Conservation (phyloP, 1,140 invertebrate genomes). For the Anthonomus grandis region DNA sequence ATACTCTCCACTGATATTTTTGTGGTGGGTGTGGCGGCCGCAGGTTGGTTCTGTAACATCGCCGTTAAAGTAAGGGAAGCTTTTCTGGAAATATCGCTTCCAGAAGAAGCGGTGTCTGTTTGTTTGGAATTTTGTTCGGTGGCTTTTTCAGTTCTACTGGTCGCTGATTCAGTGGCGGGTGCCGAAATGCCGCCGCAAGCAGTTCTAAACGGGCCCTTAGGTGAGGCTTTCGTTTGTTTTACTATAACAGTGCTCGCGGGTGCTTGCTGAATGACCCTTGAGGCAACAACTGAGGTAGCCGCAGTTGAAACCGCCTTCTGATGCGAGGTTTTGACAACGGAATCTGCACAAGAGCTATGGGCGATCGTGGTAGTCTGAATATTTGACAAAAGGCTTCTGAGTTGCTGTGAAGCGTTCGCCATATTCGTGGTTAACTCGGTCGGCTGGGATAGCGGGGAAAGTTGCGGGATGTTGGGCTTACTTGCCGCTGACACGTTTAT, state of each 20-base stretch:
- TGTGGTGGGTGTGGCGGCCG: conserved; percentile 42
- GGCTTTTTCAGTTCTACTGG: conserved; percentile 32
- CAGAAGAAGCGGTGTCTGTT: conserved; percentile 1
- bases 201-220: conserved; percentile 1
- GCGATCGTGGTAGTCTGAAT: conserved; percentile 49
- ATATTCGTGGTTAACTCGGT: conserved; percentile 67
- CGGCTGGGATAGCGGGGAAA: conserved; percentile 67
- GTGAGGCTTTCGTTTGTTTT: conserved; percentile 31
- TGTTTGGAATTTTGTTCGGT: conserved; percentile 12
- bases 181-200: too few relatives aligned
- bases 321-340: conserved; percentile 30
- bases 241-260: conserved; percentile 32
- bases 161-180: conserved; percentile 35
- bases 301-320: conserved; percentile 30
- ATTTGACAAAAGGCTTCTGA: conserved; percentile 61
- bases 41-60: conserved; percentile 48
- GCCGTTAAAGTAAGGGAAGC: conserved; percentile 44
- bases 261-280: conserved; percentile 34
- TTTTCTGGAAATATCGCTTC: conserved; percentile 31
- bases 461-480: conserved; percentile 57
- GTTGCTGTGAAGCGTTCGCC: conserved; percentile 65
- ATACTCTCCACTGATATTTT: conserved; percentile 44
- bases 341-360: conserved; percentile 38
- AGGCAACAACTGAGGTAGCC: conserved; percentile 28
- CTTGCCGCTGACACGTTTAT: conserved; percentile 39